Evolutionary conservation across 2,888 invertebrate species (phyloP).

Genomic region (Hyposoter dolosus): DNA sequence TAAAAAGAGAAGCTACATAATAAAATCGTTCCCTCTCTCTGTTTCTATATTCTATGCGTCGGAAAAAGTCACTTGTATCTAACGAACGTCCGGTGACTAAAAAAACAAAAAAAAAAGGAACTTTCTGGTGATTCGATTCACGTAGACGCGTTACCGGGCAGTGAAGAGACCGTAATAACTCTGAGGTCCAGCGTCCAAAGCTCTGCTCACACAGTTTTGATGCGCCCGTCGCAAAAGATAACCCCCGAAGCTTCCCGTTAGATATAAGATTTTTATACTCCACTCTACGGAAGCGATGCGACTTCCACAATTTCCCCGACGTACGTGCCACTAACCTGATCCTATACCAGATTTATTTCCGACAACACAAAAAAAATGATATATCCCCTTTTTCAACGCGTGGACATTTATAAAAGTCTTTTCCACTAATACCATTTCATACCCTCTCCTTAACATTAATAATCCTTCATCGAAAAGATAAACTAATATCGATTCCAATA

Average conservation of each 20-base stretch:
- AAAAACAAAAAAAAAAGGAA: constrained; percentile 28
- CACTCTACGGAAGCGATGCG: constrained; percentile 32
- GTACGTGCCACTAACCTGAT: constrained; percentile 11
- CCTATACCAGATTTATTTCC: constrained; percentile 36
- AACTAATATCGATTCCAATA: not conserved
- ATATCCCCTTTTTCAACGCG: constrained; percentile 2
- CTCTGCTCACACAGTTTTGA: constrained; percentile 38
- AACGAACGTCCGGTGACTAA: constrained; percentile 15
- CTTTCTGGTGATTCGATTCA: constrained; percentile 62
- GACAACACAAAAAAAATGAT: constrained; percentile 11
- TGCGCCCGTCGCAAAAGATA: constrained; percentile 39
- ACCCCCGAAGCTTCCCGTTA: constrained; percentile 19
- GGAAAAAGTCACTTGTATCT: constrained; percentile 28
- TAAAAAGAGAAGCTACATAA: constrained; percentile 1
- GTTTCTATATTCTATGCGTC: constrained; percentile 23
- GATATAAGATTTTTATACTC: constrained; percentile 59
- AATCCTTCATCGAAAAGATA: not conserved
- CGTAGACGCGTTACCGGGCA: constrained; percentile 62
- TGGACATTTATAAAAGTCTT: not conserved
- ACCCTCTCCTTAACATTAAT: not conserved
- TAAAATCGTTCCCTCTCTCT: constrained; percentile 28
- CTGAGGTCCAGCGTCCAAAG: constrained; percentile 27
- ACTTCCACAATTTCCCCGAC: constrained; percentile 14
- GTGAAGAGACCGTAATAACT: constrained; percentile 65
- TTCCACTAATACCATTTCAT: not conserved